A percentile compares a stretch with the other conserved stretches of the same genome.
Evolutionary conservation across 2,888 invertebrate genomes (phyloP).

Genomic region (Andrena marginata): DNA sequence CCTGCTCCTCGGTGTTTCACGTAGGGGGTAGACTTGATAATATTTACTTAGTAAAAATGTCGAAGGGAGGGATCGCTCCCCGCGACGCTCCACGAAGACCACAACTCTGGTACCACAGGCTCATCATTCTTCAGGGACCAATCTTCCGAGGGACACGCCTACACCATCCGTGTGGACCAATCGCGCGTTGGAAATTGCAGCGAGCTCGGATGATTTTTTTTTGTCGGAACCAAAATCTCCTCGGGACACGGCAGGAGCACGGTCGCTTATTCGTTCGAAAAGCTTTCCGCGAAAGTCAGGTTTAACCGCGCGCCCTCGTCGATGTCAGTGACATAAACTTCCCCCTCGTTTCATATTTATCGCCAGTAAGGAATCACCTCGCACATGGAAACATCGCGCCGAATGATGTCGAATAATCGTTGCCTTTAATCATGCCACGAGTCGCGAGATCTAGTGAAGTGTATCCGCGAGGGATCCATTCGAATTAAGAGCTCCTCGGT

Average conservation of each 20-base stretch:
- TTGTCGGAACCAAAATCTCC: constrained; percentile 66
- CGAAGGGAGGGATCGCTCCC: constrained; percentile 1
- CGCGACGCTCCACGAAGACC: constrained; percentile 25
- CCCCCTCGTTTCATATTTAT: background rate
- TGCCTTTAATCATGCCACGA: background rate
- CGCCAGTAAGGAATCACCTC: background rate
- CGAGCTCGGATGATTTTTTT: constrained; percentile 66
- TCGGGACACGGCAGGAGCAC: constrained; percentile 60
- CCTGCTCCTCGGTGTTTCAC: background rate
- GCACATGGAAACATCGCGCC: background rate
- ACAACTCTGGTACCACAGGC: constrained; percentile 69
- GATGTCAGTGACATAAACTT: background rate
- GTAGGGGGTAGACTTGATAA: constrained; percentile 4
- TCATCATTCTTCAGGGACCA: constrained; percentile 72
- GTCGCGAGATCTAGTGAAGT: background rate
- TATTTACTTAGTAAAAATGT: constrained; percentile 21
- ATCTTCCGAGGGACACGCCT: constrained; percentile 78
- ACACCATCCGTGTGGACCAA: constrained; percentile 73
- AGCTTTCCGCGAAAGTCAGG: constrained; percentile 52
- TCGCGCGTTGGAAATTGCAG: constrained; percentile 64
- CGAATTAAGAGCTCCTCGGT: background rate
- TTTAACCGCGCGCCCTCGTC: background rate
- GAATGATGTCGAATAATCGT: background rate
- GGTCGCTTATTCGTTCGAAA: constrained; percentile 58
- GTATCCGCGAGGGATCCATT: constrained; percentile 7